phyloP scores from a whole-genome alignment of 2,797 vertebrate genomes.

The Argyrosomus regius region DNA sequence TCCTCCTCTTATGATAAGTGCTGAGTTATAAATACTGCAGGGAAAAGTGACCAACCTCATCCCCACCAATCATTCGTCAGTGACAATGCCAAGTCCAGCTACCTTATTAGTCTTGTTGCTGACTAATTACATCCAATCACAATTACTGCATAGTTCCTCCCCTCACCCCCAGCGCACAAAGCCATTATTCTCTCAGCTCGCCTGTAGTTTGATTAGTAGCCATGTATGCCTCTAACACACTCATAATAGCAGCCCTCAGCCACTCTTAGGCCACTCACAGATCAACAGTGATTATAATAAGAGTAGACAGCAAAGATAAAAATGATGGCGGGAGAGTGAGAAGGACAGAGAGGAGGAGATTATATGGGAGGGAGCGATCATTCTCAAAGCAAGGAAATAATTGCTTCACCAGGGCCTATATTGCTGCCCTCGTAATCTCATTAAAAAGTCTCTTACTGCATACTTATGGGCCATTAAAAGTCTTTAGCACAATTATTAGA shows the following conservation, averaged over 20 bases:
- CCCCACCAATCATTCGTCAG: constrained; percentile 61
- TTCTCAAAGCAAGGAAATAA: constrained; percentile 81
- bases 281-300: constrained; percentile 82
- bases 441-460: constrained; percentile 81
- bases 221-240: constrained; percentile 74
- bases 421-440: constrained; percentile 81
- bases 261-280: constrained; percentile 78
- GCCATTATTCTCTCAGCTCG: constrained; percentile 75
- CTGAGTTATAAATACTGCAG: constrained; percentile 40
- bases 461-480: constrained; percentile 80
- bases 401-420: constrained; percentile 75
- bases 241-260: constrained; percentile 79
- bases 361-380: constrained; percentile 67
- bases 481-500: constrained; percentile 79
- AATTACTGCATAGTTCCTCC: constrained; percentile 69
- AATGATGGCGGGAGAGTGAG: constrained; percentile 74
- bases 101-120: constrained; percentile 71
- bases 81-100: constrained; percentile 65
- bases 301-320: constrained; percentile 78
- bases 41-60: constrained; percentile 50
- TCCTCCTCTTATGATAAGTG: constrained; percentile 25
- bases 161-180: constrained; percentile 68
- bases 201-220: constrained; percentile 82
- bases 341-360: constrained; percentile 72
- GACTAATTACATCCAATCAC: constrained; percentile 82